phyloP scores from a whole-genome alignment of 1,140 invertebrate genomes.

The Eriosoma lanigerum region DNA sequence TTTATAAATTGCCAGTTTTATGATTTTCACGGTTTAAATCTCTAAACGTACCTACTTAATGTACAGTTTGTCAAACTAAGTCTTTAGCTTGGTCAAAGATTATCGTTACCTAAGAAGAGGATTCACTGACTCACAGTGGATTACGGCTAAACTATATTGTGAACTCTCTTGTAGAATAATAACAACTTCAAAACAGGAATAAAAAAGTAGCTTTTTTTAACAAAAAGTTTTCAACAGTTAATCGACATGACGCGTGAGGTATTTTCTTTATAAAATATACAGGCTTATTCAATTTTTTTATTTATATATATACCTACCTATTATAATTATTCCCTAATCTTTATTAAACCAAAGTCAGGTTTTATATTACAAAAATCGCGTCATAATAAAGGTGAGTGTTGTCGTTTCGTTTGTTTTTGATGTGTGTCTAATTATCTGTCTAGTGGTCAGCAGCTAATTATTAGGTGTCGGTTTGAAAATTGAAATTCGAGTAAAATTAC shows the following conservation, averaged over 20 bases:
- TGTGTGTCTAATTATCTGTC: background rate
- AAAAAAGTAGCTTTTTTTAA: background rate
- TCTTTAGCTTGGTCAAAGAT: background rate
- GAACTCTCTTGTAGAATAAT: conserved; percentile 39
- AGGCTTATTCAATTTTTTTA: background rate
- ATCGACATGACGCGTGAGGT: conserved; percentile 14
- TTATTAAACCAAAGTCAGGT: background rate
- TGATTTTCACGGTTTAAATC: conserved; percentile 1
- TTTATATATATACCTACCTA: background rate
- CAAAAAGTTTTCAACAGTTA: conserved; percentile 33
- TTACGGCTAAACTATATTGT: conserved; percentile 13
- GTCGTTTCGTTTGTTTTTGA: background rate
- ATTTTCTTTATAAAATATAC: conserved; percentile 20
- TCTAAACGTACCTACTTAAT: background rate
- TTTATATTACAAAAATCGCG: conserved; percentile 22
- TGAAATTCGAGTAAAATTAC: conserved; percentile 23
- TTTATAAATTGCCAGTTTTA: background rate
- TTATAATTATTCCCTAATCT: conserved; percentile 17
- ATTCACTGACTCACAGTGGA: conserved; percentile 17
- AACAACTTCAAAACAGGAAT: background rate
- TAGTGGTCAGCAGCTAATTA: conserved; percentile 13
- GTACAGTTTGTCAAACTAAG: conserved; percentile 27
- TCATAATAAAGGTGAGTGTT: background rate
- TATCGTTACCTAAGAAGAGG: conserved; percentile 20
- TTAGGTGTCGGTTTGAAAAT: background rate